phyloP scores from a whole-genome alignment of 2,113 vertebrate species.

The Chrysemys picta region DNA sequence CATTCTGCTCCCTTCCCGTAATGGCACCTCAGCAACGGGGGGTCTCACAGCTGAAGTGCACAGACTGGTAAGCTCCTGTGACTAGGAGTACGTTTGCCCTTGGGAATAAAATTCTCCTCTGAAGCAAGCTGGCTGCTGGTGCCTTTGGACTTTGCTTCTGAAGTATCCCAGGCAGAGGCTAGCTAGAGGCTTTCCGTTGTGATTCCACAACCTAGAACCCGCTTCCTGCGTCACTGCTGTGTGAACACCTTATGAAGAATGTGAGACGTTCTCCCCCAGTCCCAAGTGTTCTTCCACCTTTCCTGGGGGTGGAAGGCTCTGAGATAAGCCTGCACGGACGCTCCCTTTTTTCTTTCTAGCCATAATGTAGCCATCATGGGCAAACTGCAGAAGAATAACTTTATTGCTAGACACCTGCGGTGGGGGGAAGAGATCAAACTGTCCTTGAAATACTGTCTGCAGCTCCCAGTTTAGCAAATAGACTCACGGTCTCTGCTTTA shows the following conservation, averaged over 20 bases:
- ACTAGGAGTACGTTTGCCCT: not conserved
- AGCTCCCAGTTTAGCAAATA: not conserved
- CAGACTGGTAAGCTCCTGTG: not conserved
- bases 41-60: not conserved
- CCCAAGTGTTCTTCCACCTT: no score
- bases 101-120: not conserved
- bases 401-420: not conserved
- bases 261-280: not conserved
- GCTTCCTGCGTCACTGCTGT: not conserved
- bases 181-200: not conserved
- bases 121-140: not conserved
- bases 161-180: not conserved
- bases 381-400: not conserved
- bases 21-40: not conserved
- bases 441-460: not conserved
- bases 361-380: not conserved
- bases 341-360: not conserved
- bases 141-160: not conserved
- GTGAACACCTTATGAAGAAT: not conserved
- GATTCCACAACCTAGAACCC: not conserved
- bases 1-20: not conserved
- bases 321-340: not conserved
- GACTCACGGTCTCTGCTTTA: no score
- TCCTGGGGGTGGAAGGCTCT: not conserved
- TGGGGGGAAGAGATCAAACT: no score